Conservation (phyloP, 2,113 vertebrate species). For the Azemiops feae region DNA sequence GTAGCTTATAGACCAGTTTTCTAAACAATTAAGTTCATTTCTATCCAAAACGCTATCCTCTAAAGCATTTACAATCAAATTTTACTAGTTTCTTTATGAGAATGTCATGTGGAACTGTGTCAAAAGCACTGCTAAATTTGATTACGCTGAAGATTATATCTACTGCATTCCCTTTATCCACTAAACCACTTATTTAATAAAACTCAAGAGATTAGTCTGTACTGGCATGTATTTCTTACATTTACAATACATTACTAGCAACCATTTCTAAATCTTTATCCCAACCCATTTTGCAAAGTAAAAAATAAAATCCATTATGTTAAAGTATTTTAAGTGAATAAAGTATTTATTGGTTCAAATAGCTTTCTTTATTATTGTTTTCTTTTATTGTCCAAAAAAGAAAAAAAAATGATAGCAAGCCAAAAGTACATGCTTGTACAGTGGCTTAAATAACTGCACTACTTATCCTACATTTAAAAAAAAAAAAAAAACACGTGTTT, state of each 20-base stretch:
- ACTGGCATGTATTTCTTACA: conserved; percentile 8
- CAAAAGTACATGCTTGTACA: background rate
- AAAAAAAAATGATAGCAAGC: background rate
- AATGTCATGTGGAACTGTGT: conserved; percentile 34
- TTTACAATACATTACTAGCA: background rate
- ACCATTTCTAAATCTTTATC: background rate
- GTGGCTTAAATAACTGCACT: background rate
- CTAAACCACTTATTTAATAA: conserved; percentile 25
- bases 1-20: conserved; percentile 11
- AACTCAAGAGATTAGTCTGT: conserved; percentile 13
- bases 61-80: conserved; percentile 29
- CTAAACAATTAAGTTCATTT: conserved; percentile 24
- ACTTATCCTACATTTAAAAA: background rate
- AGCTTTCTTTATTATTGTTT: background rate
- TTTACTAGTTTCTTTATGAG: conserved; percentile 24
- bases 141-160: conserved; percentile 25
- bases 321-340: background rate
- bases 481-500: background rate
- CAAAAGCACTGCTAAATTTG: conserved; percentile 27
- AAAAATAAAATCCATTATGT: background rate
- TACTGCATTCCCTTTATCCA: conserved; percentile 29
- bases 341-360: background rate
- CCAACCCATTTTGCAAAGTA: background rate
- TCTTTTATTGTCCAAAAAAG: background rate
- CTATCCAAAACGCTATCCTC: conserved; percentile 16